phyloP scores from a whole-genome alignment of 2,113 vertebrate genomes.

The Bos javanicus region DNA sequence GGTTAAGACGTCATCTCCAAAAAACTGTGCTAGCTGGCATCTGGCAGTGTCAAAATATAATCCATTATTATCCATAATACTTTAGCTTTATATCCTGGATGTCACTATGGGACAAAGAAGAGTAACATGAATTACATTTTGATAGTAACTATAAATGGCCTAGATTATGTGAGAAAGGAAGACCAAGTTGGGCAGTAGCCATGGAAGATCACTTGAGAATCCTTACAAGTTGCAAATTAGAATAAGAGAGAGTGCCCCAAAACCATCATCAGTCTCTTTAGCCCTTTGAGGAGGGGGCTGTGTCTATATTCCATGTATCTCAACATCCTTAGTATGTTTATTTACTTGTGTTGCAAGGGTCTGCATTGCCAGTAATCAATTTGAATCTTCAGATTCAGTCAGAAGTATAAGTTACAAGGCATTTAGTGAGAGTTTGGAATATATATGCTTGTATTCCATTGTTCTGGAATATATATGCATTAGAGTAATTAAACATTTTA shows the following conservation, averaged over 20 bases:
- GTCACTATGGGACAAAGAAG: neutral
- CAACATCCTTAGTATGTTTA: neutral
- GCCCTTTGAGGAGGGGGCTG: neutral
- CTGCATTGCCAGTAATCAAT: neutral
- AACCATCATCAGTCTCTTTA: neutral
- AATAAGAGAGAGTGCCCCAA: neutral
- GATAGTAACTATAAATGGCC: neutral
- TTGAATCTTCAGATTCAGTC: neutral
- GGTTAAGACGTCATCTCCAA: neutral
- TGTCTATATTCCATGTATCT: neutral
- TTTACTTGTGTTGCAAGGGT: neutral
- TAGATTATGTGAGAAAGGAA: neutral
- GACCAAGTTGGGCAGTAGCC: neutral
- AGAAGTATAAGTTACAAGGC: neutral
- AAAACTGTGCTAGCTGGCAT: neutral
- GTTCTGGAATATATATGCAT: neutral
- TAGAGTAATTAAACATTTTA: neutral
- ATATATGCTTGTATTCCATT: neutral
- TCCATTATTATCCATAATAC: neutral
- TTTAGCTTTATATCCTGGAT: neutral
- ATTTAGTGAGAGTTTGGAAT: neutral
- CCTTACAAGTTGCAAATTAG: neutral
- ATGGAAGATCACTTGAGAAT: neutral
- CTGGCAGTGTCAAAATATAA: neutral
- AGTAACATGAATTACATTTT: neutral